Conservation (phyloP, 1,140 invertebrate species). For the Bombus affinis region DNA sequence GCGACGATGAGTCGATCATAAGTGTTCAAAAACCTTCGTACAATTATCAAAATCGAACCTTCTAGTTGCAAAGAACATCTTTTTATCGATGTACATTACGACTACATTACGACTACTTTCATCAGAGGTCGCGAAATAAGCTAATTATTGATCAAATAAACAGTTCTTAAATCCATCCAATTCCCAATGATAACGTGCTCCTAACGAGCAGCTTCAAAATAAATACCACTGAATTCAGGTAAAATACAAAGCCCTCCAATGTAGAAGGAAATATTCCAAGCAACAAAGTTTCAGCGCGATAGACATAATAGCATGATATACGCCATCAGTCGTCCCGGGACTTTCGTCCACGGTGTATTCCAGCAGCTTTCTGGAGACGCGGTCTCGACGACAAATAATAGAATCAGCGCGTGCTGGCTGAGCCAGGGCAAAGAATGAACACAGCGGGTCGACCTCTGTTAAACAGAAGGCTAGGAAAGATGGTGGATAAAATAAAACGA, state of each 20-base stretch:
- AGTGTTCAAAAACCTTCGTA: too few species aligned
- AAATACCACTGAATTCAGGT: neutral
- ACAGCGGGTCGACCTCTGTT: neutral
- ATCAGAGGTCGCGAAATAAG: too few species aligned
- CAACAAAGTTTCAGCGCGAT: conserved; percentile 39
- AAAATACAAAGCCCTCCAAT: neutral
- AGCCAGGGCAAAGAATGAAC: conserved; percentile 33
- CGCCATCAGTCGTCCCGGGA: conserved; percentile 50
- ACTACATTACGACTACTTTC: too few species aligned
- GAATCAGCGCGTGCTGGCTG: conserved; percentile 67
- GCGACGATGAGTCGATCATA: too few species aligned
- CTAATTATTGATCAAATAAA: neutral
- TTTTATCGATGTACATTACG: neutral
- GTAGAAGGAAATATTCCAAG: conserved; percentile 14
- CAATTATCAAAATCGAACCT: neutral
- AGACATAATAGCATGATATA: neutral
- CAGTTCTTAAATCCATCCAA: neutral
- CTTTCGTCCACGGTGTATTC: conserved; percentile 43
- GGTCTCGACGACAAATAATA: conserved; percentile 68
- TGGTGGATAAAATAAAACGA: conserved; percentile 75
- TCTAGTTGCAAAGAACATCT: neutral
- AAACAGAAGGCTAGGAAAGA: conserved; percentile 39
- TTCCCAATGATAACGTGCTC: neutral
- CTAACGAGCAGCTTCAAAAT: neutral
- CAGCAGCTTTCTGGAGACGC: conserved; percentile 16